These are phyloP conservation scores for Takifugu bimaculatus DNA, from an alignment of 2,113 vertebrate species.

Conservation along the genomic window DNA sequence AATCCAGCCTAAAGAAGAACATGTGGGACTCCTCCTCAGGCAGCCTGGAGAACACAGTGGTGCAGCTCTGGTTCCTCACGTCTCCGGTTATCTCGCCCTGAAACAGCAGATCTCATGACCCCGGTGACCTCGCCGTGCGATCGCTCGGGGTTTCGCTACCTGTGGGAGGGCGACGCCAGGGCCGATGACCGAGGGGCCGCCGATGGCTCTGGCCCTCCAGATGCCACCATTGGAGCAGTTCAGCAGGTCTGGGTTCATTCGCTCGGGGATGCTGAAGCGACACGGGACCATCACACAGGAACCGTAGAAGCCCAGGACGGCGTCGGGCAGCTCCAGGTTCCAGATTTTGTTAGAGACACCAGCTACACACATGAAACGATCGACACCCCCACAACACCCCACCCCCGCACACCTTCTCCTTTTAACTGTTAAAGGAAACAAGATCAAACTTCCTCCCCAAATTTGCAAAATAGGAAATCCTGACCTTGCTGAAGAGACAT, in stretches of 20 bases:
- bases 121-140: too few relatives aligned
- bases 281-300: constrained; percentile 27
- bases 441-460: neutral
- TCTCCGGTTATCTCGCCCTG: constrained; percentile 10
- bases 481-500: constrained; percentile 24
- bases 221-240: neutral
- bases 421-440: neutral
- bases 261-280: neutral
- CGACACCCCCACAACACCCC: neutral
- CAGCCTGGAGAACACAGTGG: constrained; percentile 17
- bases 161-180: too few relatives aligned
- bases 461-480: constrained; percentile 1
- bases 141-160: too few relatives aligned
- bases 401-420: neutral
- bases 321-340: neutral
- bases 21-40: neutral
- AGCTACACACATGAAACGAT: neutral
- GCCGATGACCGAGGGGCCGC: rapidly evolving
- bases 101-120: neutral
- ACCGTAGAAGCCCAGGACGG: neutral
- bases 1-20: constrained; percentile 36
- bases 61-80: constrained; percentile 34
- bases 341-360: constrained; percentile 1
- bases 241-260: rapidly evolving
- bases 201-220: rapidly evolving